Percentiles rank a stretch among this genome's conserved stretches.
Evolutionary conservation across 2,113 vertebrate genomes (phyloP).

Genomic region (Sinocyclocheilus grahami): DNA sequence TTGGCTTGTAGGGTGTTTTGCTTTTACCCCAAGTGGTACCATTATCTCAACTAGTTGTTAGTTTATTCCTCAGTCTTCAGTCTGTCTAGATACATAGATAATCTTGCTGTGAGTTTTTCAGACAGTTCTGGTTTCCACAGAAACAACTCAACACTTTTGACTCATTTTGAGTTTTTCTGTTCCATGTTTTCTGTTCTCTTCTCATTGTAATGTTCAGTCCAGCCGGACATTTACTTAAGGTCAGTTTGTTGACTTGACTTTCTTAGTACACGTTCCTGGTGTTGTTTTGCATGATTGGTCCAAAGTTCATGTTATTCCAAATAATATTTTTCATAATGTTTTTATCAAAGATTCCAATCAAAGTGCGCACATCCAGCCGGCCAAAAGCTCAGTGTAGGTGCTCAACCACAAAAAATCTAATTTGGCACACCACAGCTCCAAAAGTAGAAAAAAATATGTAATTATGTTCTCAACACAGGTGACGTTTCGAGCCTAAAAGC

Average conservation of each 20-base stretch:
- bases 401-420: no score
- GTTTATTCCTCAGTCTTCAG: background rate
- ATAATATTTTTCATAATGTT: background rate
- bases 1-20: background rate
- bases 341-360: no score
- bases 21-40: background rate
- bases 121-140: background rate
- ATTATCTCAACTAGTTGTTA: background rate
- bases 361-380: no score
- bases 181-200: constrained; percentile 9
- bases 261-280: background rate
- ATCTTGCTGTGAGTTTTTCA: background rate
- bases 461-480: no score
- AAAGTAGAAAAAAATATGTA: no score
- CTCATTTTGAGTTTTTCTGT: background rate
- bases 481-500: no score
- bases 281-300: background rate
- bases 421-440: no score
- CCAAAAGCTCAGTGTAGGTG: no score
- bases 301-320: background rate
- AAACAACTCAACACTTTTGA: background rate
- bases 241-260: constrained; percentile 11
- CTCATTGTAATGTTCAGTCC: background rate
- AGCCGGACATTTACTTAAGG: background rate
- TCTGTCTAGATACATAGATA: background rate